Conservation (phyloP, 2,888 invertebrate genomes). For the Agapostemon virescens region DNA sequence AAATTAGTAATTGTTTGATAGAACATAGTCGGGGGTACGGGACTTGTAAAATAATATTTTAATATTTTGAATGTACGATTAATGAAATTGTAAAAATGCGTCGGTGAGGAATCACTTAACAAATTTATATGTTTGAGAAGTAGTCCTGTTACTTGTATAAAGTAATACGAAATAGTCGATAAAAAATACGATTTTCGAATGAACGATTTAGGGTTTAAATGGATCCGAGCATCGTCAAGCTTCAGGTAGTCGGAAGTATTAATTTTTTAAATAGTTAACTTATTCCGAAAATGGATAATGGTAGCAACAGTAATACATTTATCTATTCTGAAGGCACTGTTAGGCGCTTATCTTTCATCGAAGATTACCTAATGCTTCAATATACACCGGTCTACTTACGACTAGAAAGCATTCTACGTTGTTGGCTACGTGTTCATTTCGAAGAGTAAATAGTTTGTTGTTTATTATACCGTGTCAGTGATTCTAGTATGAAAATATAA, state of each 20-base stretch:
- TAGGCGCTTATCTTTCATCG: background rate
- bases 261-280: background rate
- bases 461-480: background rate
- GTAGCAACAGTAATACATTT: background rate
- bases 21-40: background rate
- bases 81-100: too few species aligned
- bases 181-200: background rate
- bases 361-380: background rate
- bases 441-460: background rate
- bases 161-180: too few species aligned
- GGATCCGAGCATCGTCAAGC: background rate
- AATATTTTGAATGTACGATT: too few species aligned
- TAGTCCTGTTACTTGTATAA: too few species aligned
- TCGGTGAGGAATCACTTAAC: too few species aligned
- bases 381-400: conserved; percentile 7
- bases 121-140: too few species aligned
- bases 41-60: too few species aligned
- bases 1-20: background rate
- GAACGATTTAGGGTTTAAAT: background rate
- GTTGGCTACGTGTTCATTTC: background rate
- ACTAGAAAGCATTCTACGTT: background rate
- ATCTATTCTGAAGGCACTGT: background rate
- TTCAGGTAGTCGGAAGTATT: background rate
- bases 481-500: background rate
- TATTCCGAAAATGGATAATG: background rate